Evolutionary conservation across 2,888 invertebrate genomes (phyloP).

Genomic region (Polymixis flavicincta): DNA sequence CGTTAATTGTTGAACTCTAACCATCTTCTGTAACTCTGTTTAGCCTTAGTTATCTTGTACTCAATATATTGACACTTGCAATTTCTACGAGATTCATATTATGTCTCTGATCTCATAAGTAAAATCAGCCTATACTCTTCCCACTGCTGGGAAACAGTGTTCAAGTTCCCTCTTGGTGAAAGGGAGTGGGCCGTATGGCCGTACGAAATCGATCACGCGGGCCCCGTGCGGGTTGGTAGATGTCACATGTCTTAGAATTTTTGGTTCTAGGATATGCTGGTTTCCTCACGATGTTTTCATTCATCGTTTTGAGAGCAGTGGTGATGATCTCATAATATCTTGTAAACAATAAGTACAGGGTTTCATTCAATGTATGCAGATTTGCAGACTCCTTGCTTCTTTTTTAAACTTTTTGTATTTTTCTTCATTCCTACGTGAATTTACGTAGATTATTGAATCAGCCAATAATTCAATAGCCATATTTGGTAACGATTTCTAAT

Average conservation of each 20-base stretch:
- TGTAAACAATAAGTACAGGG: background rate
- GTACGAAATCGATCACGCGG: no score
- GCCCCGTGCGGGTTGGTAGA: no score
- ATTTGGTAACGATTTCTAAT: constrained; percentile 54
- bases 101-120: background rate
- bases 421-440: background rate
- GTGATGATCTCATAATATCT: background rate
- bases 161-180: no score
- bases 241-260: no score
- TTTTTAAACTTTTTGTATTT: background rate
- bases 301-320: no score
- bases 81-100: background rate
- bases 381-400: background rate
- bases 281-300: no score
- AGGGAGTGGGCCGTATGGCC: no score
- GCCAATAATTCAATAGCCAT: constrained; percentile 20
- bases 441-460: constrained; percentile 5
- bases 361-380: no score
- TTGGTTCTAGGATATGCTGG: no score
- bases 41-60: background rate
- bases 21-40: background rate
- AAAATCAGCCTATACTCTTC: no score
- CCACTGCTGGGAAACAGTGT: no score
- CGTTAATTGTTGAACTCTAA: background rate
- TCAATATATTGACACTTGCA: background rate